Evolutionary conservation across 2,888 invertebrate species (phyloP), one percentile per base, ranked within the genome.

Genomic region (Zygogramma bicolorata): DNA sequence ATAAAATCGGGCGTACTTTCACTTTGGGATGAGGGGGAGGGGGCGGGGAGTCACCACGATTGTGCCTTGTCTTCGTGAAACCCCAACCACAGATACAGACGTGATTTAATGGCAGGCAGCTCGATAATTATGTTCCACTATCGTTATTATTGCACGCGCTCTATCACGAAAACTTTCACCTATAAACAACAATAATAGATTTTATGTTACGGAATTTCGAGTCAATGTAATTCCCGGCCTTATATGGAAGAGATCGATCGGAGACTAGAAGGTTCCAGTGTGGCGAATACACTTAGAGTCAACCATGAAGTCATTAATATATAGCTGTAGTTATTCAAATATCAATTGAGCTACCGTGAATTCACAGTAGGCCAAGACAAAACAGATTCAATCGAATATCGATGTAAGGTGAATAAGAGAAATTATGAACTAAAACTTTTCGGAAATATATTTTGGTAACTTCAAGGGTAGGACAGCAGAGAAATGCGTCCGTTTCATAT

Each of bases 41-140:
- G 27, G 25, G 25, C 25, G 25, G 6, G 53, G 6, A 25, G 22
- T 53, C 53, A n/a, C 53, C 53, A 53, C 53, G 25, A 53, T n/a
- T 27, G 53, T n/a, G 53, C 7, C n/a, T 20, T 22, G 53, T 27
- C 53, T 25, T 22, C n/a, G 22, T 53, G 20, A 27, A 53, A 53
- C 22, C 13, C 4, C 22, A 53, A 25, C 53, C 53, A 53, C 53
- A 53, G n/a, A n/a, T n/a, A n/a, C n/a, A 27, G 53, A 53, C 27
- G 27, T 53, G 7, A 53, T 53, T 53, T 27, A 53, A 53, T 27
- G 53, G 25, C 53, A 27, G 15, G 5, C 1, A 4, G 27, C 53
- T 53, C 10, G 53, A 53, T 53, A 53, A 53, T 53, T 13, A 22
- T 25, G 53, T 53, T 53, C n/a, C n/a, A 46, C 22, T 46, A 46